Evolutionary conservation across 2,113 vertebrate species (phyloP).

Genomic region (Rhineura floridana): DNA sequence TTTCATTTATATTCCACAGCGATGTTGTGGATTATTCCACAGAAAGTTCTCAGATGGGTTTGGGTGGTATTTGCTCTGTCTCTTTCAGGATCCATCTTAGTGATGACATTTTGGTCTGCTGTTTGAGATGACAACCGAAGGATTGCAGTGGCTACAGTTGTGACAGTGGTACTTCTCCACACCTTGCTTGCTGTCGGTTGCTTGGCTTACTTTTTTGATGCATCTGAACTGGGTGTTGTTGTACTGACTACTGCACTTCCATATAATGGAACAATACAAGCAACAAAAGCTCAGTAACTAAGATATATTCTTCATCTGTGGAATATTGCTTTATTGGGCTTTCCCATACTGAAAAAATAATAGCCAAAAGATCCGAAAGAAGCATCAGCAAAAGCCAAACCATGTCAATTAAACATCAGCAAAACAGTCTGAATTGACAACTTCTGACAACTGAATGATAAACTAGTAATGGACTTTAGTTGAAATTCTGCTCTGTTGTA

Average conservation of each 20-base stretch:
- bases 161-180: slow-evolving; percentile 83
- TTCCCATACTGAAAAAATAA: slow-evolving; percentile 9
- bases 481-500: background rate
- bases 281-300: slow-evolving; percentile 67
- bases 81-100: slow-evolving; percentile 91
- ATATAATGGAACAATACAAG: slow-evolving; percentile 67
- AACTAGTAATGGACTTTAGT: background rate
- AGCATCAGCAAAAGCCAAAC: background rate
- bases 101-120: slow-evolving; percentile 95
- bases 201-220: slow-evolving; percentile 92
- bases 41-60: slow-evolving; percentile 86
- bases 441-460: accelerated
- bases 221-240: slow-evolving; percentile 70
- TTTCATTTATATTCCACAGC: slow-evolving; percentile 94
- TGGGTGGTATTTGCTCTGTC: slow-evolving; percentile 85
- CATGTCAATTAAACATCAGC: accelerated
- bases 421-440: accelerated
- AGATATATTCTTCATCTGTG: slow-evolving; percentile 46
- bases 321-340: slow-evolving; percentile 39
- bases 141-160: slow-evolving; percentile 79
- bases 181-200: slow-evolving; percentile 89
- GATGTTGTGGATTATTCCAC: slow-evolving; percentile 91
- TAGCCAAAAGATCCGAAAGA: background rate
- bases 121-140: slow-evolving; percentile 89
- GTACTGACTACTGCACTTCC: slow-evolving; percentile 33